Percentiles rank a stretch among this genome's conserved stretches.
These are phyloP conservation scores for Dryococelus australis DNA, from an alignment of 2,888 invertebrate species.

Conservation along the genomic window DNA sequence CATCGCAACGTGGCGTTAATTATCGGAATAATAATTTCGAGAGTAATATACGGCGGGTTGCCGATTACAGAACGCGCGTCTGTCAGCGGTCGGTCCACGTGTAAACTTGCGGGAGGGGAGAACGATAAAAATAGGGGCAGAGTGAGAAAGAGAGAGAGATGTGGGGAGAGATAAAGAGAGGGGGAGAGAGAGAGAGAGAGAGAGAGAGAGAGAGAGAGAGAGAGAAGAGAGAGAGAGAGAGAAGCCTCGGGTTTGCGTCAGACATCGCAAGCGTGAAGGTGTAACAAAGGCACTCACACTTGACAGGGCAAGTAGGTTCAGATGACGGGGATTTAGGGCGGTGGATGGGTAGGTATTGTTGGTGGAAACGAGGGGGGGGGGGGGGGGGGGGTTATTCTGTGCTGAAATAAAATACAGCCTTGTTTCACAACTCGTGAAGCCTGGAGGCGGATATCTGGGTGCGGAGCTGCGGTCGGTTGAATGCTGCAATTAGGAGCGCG, in stretches of 20 bases:
- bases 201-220: background rate
- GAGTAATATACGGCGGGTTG: background rate
- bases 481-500: background rate
- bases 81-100: background rate
- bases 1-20: no score
- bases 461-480: background rate
- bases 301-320: background rate
- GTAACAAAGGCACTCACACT: slow-evolving; percentile 2
- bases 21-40: no score
- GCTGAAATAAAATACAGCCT: background rate
- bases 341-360: no score
- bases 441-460: background rate
- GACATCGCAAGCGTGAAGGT: background rate
- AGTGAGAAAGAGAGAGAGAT: no score
- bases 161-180: background rate
- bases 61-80: background rate
- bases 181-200: background rate
- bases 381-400: background rate
- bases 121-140: background rate
- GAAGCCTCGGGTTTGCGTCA: background rate
- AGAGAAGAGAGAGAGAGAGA: background rate
- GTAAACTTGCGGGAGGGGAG: background rate
- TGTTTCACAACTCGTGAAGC: background rate
- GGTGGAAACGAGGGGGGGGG: background rate
- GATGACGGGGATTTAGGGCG: background rate